Evolutionary conservation across 2,888 invertebrate species (phyloP).

Genomic region (Abrostola tripartita): DNA sequence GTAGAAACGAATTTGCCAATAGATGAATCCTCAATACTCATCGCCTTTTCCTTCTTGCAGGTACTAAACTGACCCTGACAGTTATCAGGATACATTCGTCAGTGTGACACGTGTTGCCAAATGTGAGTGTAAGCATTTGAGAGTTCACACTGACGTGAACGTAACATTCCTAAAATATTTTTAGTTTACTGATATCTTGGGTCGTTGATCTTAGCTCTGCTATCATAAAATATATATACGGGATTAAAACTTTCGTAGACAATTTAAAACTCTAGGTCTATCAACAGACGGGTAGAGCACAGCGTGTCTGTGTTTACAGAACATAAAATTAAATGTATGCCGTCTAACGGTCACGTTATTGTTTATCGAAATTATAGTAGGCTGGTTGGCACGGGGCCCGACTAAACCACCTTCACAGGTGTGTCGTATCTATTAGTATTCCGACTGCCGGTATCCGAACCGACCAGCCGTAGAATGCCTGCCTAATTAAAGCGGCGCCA

Average conservation of each 20-base stretch:
- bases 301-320: slow-evolving; percentile 64
- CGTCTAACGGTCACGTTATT: slow-evolving; percentile 75
- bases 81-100: slow-evolving; percentile 61
- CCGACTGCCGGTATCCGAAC: slow-evolving; percentile 48
- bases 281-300: slow-evolving; percentile 36
- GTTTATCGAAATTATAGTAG: slow-evolving; percentile 76
- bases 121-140: slow-evolving; percentile 63
- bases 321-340: slow-evolving; percentile 67
- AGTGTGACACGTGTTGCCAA: slow-evolving; percentile 62
- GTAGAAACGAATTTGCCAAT: neutral
- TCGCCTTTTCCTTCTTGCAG: slow-evolving; percentile 67
- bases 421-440: slow-evolving; percentile 66
- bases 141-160: slow-evolving; percentile 55
- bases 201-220: slow-evolving; percentile 60
- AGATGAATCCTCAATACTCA: slow-evolving; percentile 33
- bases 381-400: slow-evolving; percentile 73
- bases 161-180: slow-evolving; percentile 44
- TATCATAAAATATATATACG: slow-evolving; percentile 52
- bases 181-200: slow-evolving; percentile 52
- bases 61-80: slow-evolving; percentile 70
- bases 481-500: slow-evolving; percentile 62
- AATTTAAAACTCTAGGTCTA: slow-evolving; percentile 37
- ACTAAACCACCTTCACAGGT: slow-evolving; percentile 76
- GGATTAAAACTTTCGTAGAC: slow-evolving; percentile 39
- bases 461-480: slow-evolving; percentile 54